A percentile compares a stretch with the other conserved stretches of the same genome.
phyloP scores from a whole-genome alignment of 1,140 invertebrate genomes.

The Diorhabda sublineata region DNA sequence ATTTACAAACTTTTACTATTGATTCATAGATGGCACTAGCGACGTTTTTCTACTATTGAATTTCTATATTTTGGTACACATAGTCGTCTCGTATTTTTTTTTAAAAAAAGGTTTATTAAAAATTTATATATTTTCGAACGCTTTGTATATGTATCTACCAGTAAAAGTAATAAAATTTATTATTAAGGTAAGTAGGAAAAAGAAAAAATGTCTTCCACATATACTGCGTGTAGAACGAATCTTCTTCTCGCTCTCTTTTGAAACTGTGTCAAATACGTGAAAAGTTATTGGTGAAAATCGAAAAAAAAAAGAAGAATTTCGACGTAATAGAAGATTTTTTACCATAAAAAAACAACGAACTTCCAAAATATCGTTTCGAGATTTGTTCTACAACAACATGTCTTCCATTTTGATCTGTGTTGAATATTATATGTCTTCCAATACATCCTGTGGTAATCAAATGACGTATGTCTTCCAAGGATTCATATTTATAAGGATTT shows the following conservation, averaged over 20 bases:
- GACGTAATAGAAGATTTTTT: no score
- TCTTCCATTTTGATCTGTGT: slow-evolving; percentile 12
- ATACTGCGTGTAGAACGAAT: neutral
- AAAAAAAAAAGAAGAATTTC: neutral
- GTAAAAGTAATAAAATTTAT: no score
- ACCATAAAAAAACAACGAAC: no score
- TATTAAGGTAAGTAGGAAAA: neutral
- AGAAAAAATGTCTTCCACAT: neutral
- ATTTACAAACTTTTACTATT: neutral
- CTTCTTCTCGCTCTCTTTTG: neutral
- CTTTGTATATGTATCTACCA: no score
- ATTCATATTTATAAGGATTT: neutral
- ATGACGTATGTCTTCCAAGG: neutral
- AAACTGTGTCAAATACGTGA: neutral
- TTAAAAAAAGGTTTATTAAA: neutral
- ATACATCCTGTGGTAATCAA: neutral
- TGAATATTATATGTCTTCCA: slow-evolving; percentile 5
- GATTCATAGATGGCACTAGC: no score
- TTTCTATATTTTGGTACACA: neutral
- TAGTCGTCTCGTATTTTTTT: neutral
- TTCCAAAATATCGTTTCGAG: no score
- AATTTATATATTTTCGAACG: no score
- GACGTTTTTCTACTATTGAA: no score
- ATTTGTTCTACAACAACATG: neutral
- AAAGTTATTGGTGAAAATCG: neutral